Percentiles rank a stretch among this genome's conserved stretches.
phyloP scores from a whole-genome alignment of 2,113 vertebrate genomes.

The Toxotes jaculatrix region DNA sequence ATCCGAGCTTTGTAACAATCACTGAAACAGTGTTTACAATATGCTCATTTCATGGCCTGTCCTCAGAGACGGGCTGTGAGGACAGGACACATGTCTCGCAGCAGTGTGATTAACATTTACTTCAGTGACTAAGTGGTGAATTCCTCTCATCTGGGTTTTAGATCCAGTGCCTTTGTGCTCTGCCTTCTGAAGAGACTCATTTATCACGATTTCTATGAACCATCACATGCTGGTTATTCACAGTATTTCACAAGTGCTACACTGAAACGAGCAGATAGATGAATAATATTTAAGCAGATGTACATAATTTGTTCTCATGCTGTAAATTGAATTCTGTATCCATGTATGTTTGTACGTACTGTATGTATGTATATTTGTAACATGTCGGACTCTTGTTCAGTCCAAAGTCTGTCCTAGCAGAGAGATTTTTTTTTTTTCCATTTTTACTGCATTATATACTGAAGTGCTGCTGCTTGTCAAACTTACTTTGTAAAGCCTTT shows the following conservation, averaged over 20 bases:
- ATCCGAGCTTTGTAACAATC: conserved; percentile 47
- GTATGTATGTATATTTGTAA: conserved; percentile 68
- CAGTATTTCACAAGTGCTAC: conserved; percentile 83
- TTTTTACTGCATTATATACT: conserved; percentile 64
- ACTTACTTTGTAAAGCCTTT: conserved; percentile 67
- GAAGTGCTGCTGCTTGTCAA: conserved; percentile 59
- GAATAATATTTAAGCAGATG: conserved; percentile 74
- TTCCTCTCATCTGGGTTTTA: conserved; percentile 22
- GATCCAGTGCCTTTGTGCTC: conserved; percentile 71
- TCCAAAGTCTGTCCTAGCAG: conserved; percentile 40
- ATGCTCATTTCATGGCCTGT: background rate
- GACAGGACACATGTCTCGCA: background rate
- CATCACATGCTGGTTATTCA: conserved; percentile 51
- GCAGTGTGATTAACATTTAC: conserved; percentile 9
- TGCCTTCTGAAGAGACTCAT: conserved; percentile 50
- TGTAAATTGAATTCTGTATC: conserved; percentile 68
- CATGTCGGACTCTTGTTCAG: conserved; percentile 37
- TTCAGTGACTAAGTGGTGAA: conserved; percentile 18
- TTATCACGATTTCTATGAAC: conserved; percentile 34
- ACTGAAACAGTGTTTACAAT: background rate
- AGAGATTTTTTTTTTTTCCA: conserved; percentile 39
- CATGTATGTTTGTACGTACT: conserved; percentile 63
- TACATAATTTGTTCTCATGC: conserved; percentile 71
- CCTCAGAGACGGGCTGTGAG: background rate
- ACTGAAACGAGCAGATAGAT: conserved; percentile 77